A percentile compares a stretch with the other conserved stretches of the same genome.
Conservation (phyloP, 2,113 vertebrate genomes). For the Colossoma macropomum region DNA sequence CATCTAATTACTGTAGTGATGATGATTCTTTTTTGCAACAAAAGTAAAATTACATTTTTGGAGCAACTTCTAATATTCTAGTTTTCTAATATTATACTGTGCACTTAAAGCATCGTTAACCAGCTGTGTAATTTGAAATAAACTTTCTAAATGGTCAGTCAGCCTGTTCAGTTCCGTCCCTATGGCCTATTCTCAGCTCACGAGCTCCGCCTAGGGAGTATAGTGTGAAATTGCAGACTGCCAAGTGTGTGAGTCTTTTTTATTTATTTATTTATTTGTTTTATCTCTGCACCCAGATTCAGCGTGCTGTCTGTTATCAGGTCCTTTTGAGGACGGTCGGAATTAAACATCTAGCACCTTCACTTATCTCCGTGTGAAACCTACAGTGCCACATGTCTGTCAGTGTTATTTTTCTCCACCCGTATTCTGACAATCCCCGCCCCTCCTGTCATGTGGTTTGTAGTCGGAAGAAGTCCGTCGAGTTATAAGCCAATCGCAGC, state of each 20-base stretch:
- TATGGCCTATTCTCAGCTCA: slow-evolving; percentile 28
- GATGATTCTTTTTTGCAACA: too few species aligned
- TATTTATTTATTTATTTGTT: not conserved
- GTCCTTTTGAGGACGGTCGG: too few species aligned
- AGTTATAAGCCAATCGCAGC: not conserved
- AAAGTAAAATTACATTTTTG: not conserved
- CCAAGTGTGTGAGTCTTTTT: not conserved
- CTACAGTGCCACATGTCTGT: too few species aligned
- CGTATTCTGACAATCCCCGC: not conserved
- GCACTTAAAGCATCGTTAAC: not conserved
- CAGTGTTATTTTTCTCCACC: not conserved
- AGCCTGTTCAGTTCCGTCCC: not conserved
- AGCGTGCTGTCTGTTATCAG: too few species aligned
- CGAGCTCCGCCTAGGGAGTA: slow-evolving; percentile 70
- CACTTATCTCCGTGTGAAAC: too few species aligned
- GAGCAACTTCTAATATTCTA: not conserved
- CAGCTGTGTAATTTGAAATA: not conserved
- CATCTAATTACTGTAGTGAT: not conserved
- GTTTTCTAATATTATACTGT: too few species aligned
- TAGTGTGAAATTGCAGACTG: not conserved
- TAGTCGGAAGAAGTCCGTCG: not conserved
- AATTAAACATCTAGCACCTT: too few species aligned
- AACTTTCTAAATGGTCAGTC: not conserved
- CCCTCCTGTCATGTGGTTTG: not conserved
- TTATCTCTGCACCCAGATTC: too few species aligned